Percentiles rank a stretch among this genome's conserved stretches.
These are phyloP conservation scores for Colinus virginianus DNA, from an alignment of 2,113 vertebrate species.

Conservation along the genomic window DNA sequence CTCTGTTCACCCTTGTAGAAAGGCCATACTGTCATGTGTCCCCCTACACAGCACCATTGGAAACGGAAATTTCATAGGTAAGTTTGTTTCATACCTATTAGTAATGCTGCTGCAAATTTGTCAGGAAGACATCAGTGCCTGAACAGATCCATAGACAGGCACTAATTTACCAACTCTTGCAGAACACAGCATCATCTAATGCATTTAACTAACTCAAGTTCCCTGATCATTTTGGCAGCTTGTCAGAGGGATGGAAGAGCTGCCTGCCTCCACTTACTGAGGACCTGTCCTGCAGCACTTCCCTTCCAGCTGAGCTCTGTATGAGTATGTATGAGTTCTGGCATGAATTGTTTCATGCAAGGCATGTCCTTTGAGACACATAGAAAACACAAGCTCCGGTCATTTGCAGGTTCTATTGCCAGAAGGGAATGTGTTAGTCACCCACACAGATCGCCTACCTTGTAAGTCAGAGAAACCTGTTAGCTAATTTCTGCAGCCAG, in stretches of 20 bases:
- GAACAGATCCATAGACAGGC: neutral
- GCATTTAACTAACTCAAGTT: neutral
- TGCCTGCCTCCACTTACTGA: neutral
- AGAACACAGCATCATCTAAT: neutral
- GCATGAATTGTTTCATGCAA: neutral
- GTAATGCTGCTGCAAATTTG: neutral
- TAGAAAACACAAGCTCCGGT: neutral
- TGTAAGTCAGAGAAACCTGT: neutral
- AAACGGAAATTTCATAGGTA: neutral
- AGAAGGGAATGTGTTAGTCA: neutral
- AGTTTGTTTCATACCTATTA: rapidly evolving
- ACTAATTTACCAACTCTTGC: neutral
- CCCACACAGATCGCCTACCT: neutral
- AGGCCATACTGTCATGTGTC: neutral
- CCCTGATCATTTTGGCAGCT: neutral
- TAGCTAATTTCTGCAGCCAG: neutral
- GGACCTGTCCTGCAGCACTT: neutral
- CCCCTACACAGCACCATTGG: neutral
- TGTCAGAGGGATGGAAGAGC: neutral
- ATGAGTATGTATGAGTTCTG: neutral
- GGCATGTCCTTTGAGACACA: neutral
- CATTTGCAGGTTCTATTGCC: neutral
- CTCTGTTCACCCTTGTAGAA: neutral
- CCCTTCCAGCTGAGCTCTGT: neutral
- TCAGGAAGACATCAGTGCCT: neutral